Evolutionary conservation across 2,113 vertebrate genomes (phyloP).

Genomic region (Callorhinus ursinus): DNA sequence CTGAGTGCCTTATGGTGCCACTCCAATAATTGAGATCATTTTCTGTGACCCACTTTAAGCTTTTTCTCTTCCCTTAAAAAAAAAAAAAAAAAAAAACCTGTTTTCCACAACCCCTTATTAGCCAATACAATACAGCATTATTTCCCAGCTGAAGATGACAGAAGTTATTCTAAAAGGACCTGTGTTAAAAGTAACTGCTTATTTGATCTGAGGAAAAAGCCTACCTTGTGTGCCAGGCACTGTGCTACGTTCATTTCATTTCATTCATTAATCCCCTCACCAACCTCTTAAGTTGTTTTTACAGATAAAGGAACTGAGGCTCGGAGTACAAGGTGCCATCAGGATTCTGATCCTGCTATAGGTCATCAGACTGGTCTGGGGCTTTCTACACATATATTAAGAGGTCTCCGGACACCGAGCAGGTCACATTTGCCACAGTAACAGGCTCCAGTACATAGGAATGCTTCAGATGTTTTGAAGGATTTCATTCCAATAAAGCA

Average conservation of each 20-base stretch:
- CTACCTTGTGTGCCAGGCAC: background rate
- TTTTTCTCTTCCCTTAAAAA: background rate
- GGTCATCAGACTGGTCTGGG: background rate
- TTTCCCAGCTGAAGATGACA: constrained; percentile 40
- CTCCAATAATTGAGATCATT: constrained; percentile 57
- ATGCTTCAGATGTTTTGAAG: constrained; percentile 1
- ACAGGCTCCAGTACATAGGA: background rate
- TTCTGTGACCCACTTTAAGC: constrained; percentile 44
- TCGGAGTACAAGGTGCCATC: background rate
- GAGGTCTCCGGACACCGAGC: background rate
- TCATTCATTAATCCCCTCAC: background rate
- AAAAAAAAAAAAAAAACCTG: background rate
- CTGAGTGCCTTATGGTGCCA: background rate
- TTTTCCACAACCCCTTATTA: background rate
- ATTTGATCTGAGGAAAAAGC: constrained; percentile 31
- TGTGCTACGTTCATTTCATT: background rate
- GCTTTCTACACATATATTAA: background rate
- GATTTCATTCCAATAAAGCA: constrained; percentile 60
- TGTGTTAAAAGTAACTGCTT: background rate
- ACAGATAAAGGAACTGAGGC: constrained; percentile 32
- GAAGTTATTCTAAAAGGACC: constrained; percentile 36
- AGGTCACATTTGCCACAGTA: background rate
- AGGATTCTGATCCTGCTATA: background rate
- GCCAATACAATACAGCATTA: background rate
- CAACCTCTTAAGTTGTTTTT: background rate